Evolutionary conservation across 2,888 invertebrate genomes (phyloP).

Genomic region (Dermolepida albohirtum): DNA sequence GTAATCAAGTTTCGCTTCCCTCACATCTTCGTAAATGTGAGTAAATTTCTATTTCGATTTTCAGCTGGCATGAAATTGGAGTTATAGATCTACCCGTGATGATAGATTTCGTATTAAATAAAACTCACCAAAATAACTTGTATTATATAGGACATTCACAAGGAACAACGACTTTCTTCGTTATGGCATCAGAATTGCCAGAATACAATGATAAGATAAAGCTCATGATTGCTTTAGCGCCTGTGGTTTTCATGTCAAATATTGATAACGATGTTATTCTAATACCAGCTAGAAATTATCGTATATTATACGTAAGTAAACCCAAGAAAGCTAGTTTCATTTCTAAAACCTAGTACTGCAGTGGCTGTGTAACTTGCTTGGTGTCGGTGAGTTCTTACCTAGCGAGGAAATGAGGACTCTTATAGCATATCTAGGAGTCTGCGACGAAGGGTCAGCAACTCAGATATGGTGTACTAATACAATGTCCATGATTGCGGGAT

Average conservation of each 20-base stretch:
- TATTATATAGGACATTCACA: slow-evolving; percentile 86
- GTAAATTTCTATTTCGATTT: no score
- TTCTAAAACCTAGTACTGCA: slow-evolving; percentile 56
- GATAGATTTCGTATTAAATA: slow-evolving; percentile 75
- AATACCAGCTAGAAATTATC: slow-evolving; percentile 15
- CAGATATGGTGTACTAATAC: slow-evolving; percentile 75
- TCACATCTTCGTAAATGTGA: no score
- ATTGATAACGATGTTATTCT: slow-evolving; percentile 26
- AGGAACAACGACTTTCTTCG: slow-evolving; percentile 77
- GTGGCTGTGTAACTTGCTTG: slow-evolving; percentile 64
- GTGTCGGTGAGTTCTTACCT: slow-evolving; percentile 74
- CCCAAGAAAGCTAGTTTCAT: neutral
- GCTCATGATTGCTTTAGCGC: slow-evolving; percentile 74
- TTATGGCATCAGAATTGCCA: slow-evolving; percentile 73
- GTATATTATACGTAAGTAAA: slow-evolving; percentile 12
- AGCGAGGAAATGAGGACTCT: slow-evolving; percentile 66
- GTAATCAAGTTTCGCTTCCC: no score
- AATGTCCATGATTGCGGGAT: slow-evolving; percentile 74
- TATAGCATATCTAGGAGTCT: slow-evolving; percentile 66
- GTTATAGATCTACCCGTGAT: slow-evolving; percentile 81
- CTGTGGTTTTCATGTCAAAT: slow-evolving; percentile 69
- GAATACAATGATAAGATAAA: slow-evolving; percentile 75
- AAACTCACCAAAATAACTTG: slow-evolving; percentile 71
- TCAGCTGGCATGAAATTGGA: slow-evolving; percentile 82
- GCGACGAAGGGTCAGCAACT: slow-evolving; percentile 69